Conservation (phyloP, 92 coral and sea anemone genomes). For the Palythoa grandiflora region DNA sequence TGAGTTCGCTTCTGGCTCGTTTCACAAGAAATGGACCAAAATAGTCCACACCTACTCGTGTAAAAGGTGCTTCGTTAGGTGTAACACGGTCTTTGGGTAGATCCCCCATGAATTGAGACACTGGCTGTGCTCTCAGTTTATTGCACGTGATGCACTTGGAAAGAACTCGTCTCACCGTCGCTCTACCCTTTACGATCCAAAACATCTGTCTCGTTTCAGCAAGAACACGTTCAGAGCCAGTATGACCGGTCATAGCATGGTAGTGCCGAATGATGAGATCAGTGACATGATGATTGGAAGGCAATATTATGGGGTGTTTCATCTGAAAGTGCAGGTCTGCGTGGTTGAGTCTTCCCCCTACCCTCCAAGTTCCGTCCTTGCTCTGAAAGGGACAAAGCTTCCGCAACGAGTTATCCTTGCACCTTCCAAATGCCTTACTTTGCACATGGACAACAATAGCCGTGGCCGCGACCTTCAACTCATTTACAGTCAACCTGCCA, state of each 20-base stretch:
- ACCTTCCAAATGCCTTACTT: conserved; percentile 39
- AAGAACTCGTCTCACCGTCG: conserved; percentile 52
- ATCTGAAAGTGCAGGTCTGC: conserved; percentile 31
- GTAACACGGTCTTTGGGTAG: conserved; percentile 56
- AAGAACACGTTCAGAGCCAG: conserved; percentile 30
- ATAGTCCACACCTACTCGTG: conserved; percentile 56
- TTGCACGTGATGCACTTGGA: conserved; percentile 33
- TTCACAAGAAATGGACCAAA: conserved; percentile 66
- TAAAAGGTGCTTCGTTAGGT: conserved; percentile 55
- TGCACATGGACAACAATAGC: conserved; percentile 56
- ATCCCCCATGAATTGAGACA: conserved; percentile 53
- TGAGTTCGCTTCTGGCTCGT: conserved; percentile 63
- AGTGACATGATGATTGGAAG: conserved; percentile 20
- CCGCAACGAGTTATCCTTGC: conserved; percentile 43
- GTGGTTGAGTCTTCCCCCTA: conserved; percentile 53
- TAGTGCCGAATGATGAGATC: neutral
- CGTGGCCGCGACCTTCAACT: conserved; percentile 44
- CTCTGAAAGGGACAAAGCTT: conserved; percentile 54
- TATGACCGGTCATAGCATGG: conserved; percentile 23
- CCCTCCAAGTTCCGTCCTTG: conserved; percentile 47
- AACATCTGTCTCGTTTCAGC: conserved; percentile 40
- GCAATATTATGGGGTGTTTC: conserved; percentile 37
- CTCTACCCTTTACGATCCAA: conserved; percentile 65
- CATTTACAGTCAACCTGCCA: conserved; percentile 55
- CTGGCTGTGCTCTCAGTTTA: conserved; percentile 49